Base-by-base conservation (phyloP, 2,797 vertebrate genomes). In the Oophaga sylvatica region DNA sequence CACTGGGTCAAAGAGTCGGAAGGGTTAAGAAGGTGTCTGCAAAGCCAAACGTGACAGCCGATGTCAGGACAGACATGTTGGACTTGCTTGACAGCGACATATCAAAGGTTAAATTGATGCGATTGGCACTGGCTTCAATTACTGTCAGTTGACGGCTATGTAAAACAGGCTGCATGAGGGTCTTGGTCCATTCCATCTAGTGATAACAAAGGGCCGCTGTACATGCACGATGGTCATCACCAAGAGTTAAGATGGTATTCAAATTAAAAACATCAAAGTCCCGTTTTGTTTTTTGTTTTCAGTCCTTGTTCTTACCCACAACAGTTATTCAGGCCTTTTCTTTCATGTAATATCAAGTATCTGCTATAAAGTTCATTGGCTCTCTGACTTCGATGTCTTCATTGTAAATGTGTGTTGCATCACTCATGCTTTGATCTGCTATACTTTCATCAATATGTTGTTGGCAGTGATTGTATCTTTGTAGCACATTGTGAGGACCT, bases 381-480 rank as follows among this genome's bases (percentile, higher is more conserved):
- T 70, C 16, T 19, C 81, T 84, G 48, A 13, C 56, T 26, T 60
- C 20, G 65, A 11, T 84, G 59, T 65, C 63, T 68, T 35, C 7
- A 11, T 68, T 73, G 29, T 77, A 41, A 77, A 78, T 67, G 26
- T 68, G 60, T 41, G 77, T 76, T 60, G 41, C 15, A 59, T 63
- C 17, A 79, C 80, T 62, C 73, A 19, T 56, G 11, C 81, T 84
- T 88, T 88, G 87, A 88, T 88, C 82, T 84, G 56, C n/a, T 59
- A 12, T 82, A 63, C 78, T 77, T 76, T 79, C 26, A 59, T 75
- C 45, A 82, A 82, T 76, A 76, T 8, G 17, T 71, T 87, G 56
- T 80, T 84, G 82, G 85, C 59, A 81, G 67, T 81, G 62, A 88
- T 84, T 84, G 81, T 63, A 35, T 56, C 63, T 80, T 70, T 84